These are phyloP conservation scores for Furcula furcula DNA, from an alignment of 2,888 invertebrate genomes.

Conservation along the genomic window DNA sequence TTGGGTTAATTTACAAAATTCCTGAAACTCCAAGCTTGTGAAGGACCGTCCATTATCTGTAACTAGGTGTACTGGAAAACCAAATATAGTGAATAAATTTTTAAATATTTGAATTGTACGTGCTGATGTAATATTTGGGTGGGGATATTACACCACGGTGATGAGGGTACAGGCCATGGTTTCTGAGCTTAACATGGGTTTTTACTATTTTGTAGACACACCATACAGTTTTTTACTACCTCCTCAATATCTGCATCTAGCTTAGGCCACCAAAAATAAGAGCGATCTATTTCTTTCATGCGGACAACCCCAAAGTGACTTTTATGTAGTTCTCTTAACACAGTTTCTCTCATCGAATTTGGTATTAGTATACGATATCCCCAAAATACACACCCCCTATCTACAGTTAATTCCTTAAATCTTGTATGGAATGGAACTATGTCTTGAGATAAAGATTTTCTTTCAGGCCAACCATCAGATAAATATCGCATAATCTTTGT, in stretches of 20 bases:
- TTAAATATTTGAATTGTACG: not conserved
- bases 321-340: not conserved
- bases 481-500: not conserved
- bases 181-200: not conserved
- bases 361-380: not conserved
- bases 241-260: not conserved
- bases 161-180: slow-evolving; percentile 1
- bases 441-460: not conserved
- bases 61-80: not conserved
- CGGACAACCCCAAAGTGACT: not conserved
- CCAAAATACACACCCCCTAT: not conserved
- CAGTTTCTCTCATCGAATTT: not conserved
- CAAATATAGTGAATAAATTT: not conserved
- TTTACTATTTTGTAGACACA: not conserved
- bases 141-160: slow-evolving; percentile 1
- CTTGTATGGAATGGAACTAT: not conserved
- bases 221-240: not conserved
- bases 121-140: not conserved
- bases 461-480: not conserved
- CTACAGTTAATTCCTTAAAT: not conserved
- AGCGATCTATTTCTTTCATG: slow-evolving; percentile 2
- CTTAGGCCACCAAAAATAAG: slow-evolving; percentile 3
- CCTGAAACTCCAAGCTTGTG: not conserved
- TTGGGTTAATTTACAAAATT: not conserved
- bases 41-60: not conserved